Conservation (phyloP, 2,113 vertebrate genomes). For the Chaetodon trifascialis region DNA sequence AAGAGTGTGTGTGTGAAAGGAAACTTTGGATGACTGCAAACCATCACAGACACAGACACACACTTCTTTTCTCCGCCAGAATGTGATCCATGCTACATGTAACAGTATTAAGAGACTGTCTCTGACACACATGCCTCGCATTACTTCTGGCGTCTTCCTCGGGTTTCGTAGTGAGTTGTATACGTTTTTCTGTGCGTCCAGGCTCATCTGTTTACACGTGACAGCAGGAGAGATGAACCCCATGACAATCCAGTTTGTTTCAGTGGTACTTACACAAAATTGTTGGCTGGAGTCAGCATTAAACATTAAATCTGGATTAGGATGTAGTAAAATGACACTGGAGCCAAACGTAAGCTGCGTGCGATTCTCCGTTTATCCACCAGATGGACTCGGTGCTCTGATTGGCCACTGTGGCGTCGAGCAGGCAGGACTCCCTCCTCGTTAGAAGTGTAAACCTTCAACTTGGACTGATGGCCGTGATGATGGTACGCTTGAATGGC, state of each 20-base stretch:
- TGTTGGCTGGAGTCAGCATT: constrained; percentile 7
- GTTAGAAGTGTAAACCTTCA: constrained; percentile 49
- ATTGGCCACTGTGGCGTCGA: constrained; percentile 39
- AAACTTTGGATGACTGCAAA: constrained; percentile 66
- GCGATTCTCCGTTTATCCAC: constrained; percentile 60
- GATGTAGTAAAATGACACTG: neutral
- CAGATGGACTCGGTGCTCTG: constrained; percentile 74
- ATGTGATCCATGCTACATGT: constrained; percentile 36
- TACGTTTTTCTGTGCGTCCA: constrained; percentile 9
- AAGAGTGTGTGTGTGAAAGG: constrained; percentile 26
- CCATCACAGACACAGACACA: constrained; percentile 26
- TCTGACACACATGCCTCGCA: constrained; percentile 73
- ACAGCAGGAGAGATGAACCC: constrained; percentile 13
- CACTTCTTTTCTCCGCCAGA: constrained; percentile 44
- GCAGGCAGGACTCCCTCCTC: constrained; percentile 33
- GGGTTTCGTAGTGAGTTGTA: constrained; percentile 9
- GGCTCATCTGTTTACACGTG: constrained; percentile 30
- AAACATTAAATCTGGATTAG: constrained; percentile 13
- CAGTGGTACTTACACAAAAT: constrained; percentile 3
- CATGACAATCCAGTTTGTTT: constrained; percentile 42
- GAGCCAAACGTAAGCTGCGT: neutral
- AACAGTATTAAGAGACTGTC: constrained; percentile 43
- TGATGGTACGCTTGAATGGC: constrained; percentile 23
- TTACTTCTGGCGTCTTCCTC: constrained; percentile 64
- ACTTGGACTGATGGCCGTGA: constrained; percentile 38